Conservation (phyloP, 2,888 invertebrate species). For the Heteromyza rotundicornis region DNA sequence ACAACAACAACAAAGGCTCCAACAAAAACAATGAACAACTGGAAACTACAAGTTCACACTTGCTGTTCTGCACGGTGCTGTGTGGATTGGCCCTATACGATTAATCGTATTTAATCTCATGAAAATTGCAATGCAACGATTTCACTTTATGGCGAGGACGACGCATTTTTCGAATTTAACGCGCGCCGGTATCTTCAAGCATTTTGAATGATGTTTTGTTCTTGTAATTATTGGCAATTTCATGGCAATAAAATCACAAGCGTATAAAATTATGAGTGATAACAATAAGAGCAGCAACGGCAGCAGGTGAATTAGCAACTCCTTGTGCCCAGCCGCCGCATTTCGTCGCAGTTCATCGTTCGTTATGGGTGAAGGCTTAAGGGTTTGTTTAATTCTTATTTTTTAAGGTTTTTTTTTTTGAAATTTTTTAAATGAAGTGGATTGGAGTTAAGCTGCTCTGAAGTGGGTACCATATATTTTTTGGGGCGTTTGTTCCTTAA, state of each 20-base stretch:
- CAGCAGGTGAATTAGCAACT: conserved; percentile 39
- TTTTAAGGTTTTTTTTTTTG: no score
- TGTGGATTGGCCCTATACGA: no score
- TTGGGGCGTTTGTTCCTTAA: conserved; percentile 42
- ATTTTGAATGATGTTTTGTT: conserved; percentile 24
- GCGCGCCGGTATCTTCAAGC: no score
- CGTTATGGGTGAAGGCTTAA: not conserved
- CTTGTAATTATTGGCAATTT: conserved; percentile 55
- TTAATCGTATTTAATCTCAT: no score
- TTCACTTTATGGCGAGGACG: conserved; percentile 9
- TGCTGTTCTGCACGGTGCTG: not conserved
- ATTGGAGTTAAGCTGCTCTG: no score
- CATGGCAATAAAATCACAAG: conserved; percentile 55
- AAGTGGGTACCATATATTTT: no score
- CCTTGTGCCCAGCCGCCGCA: not conserved
- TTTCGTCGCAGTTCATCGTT: not conserved
- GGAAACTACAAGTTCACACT: no score
- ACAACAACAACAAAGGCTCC: not conserved
- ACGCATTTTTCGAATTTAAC: not conserved
- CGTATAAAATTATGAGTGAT: conserved; percentile 51
- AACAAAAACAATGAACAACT: conserved; percentile 5
- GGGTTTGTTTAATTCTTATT: not conserved
- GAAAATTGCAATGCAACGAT: conserved; percentile 20
- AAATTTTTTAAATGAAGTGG: not conserved
- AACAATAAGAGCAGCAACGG: conserved; percentile 29